Evolutionary conservation across 2,888 invertebrate species (phyloP).

Genomic region (Troilus luridus): DNA sequence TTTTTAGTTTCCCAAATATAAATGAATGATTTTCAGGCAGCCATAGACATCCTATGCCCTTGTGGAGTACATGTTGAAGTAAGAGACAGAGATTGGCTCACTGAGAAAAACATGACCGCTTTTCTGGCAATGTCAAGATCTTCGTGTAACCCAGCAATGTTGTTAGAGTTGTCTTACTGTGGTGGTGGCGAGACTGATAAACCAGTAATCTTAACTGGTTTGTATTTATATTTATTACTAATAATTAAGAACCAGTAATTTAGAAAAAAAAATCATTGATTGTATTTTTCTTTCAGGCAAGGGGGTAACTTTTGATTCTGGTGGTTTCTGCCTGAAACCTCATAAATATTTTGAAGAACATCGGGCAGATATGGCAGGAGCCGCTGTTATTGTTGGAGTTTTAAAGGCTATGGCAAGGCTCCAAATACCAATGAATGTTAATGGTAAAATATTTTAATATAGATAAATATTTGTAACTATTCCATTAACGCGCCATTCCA

Average conservation of each 20-base stretch:
- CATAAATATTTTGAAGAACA: constrained; percentile 77
- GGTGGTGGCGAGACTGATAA: constrained; percentile 71
- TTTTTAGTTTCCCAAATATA: too few species aligned
- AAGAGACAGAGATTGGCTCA: constrained; percentile 77
- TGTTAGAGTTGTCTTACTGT: constrained; percentile 77
- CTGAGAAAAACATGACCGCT: constrained; percentile 76
- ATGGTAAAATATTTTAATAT: constrained; percentile 69
- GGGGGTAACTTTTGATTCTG: constrained; percentile 79
- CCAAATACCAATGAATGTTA: constrained; percentile 80
- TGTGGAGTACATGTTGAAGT: constrained; percentile 65
- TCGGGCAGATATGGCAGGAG: constrained; percentile 90
- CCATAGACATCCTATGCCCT: constrained; percentile 63
- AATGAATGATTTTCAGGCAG: constrained; percentile 56
- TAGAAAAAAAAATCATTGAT: not conserved
- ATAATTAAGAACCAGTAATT: not conserved
- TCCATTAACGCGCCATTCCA: too few species aligned
- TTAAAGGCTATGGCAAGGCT: constrained; percentile 82
- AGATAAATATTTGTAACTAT: too few species aligned
- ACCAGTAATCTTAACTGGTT: constrained; percentile 73
- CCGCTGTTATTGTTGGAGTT: constrained; percentile 82
- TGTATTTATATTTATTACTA: not conserved
- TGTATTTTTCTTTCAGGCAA: constrained; percentile 71
- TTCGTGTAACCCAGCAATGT: constrained; percentile 77
- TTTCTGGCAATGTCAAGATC: constrained; percentile 80
- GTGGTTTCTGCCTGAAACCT: constrained; percentile 81